These are phyloP conservation scores for Orchestes rusci DNA, from an alignment of 2,888 invertebrate species.

Conservation along the genomic window DNA sequence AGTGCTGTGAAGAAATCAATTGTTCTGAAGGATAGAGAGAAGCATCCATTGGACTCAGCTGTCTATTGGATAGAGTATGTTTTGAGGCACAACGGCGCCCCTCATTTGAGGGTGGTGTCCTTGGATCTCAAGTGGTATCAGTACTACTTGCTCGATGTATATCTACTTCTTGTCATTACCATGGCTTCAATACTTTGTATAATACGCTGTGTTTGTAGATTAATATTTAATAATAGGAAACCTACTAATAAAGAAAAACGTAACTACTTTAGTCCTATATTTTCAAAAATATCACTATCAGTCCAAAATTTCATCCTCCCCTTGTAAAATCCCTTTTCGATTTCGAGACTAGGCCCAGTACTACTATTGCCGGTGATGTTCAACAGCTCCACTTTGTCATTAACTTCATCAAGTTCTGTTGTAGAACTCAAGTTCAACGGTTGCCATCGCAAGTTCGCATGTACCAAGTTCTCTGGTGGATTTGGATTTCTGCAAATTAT, in stretches of 20 bases:
- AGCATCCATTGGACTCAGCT: conserved; percentile 23
- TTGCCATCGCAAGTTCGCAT: conserved; percentile 16
- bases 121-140: conserved; percentile 27
- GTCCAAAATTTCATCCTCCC: conserved; percentile 19
- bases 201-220: too few species aligned
- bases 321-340: conserved; percentile 9
- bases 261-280: too few species aligned
- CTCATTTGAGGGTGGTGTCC: conserved; percentile 25
- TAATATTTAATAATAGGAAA: too few species aligned
- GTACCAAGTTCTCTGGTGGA: conserved; percentile 15
- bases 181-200: too few species aligned
- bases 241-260: too few species aligned
- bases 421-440: conserved; percentile 12
- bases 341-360: conserved; percentile 5
- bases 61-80: conserved; percentile 28
- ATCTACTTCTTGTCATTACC: conserved; percentile 4
- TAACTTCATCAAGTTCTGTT: neutral
- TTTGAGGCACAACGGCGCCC: conserved; percentile 26
- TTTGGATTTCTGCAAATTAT: conserved; percentile 30
- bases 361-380: conserved; percentile 12
- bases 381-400: conserved; percentile 4
- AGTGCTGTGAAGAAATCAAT: conserved; percentile 20
- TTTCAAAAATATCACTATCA: conserved; percentile 14
- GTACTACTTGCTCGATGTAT: conserved; percentile 27
- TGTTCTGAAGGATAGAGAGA: conserved; percentile 24